These are phyloP conservation scores for Falcunculus frontatus DNA, from an alignment of 2,113 vertebrate species.

Conservation along the genomic window DNA sequence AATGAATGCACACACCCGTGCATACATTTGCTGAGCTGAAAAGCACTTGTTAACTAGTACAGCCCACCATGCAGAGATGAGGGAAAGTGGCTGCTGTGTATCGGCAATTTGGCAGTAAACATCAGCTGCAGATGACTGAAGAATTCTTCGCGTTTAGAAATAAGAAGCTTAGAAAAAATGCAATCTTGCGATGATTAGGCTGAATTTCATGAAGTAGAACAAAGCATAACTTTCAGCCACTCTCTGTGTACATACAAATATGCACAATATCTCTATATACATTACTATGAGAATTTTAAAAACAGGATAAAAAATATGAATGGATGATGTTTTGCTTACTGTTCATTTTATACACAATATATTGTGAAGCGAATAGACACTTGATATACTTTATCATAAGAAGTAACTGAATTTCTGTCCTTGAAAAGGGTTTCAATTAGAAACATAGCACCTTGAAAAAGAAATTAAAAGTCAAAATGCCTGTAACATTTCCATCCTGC, in stretches of 20 bases:
- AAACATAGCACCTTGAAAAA: not conserved
- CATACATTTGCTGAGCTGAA: not conserved
- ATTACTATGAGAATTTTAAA: not conserved
- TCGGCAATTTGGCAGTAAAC: not conserved
- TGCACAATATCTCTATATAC: not conserved
- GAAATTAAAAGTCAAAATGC: not conserved
- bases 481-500: not conserved
- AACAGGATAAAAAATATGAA: not conserved
- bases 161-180: not conserved
- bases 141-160: not conserved
- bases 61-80: not conserved
- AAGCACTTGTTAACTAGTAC: not conserved
- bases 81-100: not conserved
- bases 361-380: not conserved
- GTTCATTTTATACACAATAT: not conserved
- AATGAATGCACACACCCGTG: not conserved
- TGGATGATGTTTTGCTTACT: not conserved
- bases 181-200: fast-evolving
- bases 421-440: not conserved
- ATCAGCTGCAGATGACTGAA: not conserved
- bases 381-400: not conserved
- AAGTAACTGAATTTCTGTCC: not conserved
- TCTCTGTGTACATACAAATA: not conserved
- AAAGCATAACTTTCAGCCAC: not conserved
- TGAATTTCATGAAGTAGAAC: not conserved